Conservation (phyloP, 1,140 invertebrate species). For the Chrysomallon squamiferum region DNA sequence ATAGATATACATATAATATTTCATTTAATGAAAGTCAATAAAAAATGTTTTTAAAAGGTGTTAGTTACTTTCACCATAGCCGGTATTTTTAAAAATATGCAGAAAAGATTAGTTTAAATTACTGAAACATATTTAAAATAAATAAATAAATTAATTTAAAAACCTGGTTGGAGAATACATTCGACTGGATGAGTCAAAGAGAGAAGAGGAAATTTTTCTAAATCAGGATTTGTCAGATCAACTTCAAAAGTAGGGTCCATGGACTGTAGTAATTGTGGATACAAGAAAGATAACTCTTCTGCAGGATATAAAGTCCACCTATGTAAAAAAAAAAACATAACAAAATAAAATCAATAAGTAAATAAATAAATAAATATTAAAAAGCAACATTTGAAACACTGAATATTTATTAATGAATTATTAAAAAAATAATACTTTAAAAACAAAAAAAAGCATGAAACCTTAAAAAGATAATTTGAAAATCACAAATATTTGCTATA, state of each 20-base stretch:
- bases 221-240: conserved; percentile 28
- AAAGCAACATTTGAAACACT: not conserved
- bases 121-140: too few species aligned
- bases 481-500: too few species aligned
- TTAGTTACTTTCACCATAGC: too few species aligned
- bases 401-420: not conserved
- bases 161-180: conserved; percentile 46
- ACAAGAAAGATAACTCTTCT: conserved; percentile 36
- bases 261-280: conserved; percentile 42
- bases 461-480: too few species aligned
- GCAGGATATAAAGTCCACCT: conserved; percentile 53
- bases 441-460: not conserved
- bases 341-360: too few species aligned
- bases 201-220: conserved; percentile 35
- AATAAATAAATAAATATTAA: not conserved
- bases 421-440: not conserved
- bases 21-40: too few species aligned
- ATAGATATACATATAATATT: too few species aligned
- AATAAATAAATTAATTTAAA: too few species aligned
- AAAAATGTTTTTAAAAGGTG: too few species aligned
- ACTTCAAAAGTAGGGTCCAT: conserved; percentile 51
- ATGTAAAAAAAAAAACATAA: conserved; percentile 10
- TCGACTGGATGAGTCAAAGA: conserved; percentile 36
- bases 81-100: too few species aligned
- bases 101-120: too few species aligned